Evolutionary conservation across 2,797 vertebrate species (phyloP).

Genomic region (Podargus strigoides): DNA sequence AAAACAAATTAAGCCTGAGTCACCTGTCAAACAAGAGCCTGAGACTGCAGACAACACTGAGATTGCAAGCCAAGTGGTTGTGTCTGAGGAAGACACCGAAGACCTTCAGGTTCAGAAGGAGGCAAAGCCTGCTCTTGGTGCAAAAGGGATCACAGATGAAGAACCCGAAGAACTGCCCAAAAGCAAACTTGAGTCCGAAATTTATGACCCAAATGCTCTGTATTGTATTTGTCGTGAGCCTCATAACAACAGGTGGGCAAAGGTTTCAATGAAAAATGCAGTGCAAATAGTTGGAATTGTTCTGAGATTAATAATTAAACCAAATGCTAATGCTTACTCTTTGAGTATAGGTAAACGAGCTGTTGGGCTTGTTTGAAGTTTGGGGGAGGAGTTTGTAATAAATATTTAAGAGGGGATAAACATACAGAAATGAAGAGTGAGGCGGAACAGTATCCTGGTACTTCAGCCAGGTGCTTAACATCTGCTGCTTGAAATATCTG

Average conservation of each 20-base stretch:
- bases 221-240: constrained; percentile 90
- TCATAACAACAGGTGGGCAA: constrained; percentile 85
- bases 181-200: constrained; percentile 76
- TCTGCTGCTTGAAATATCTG: neutral
- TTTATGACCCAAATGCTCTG: constrained; percentile 78
- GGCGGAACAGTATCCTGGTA: neutral
- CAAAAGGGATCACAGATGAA: neutral
- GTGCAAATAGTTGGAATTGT: neutral
- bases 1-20: neutral
- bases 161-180: constrained; percentile 25
- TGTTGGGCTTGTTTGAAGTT: neutral
- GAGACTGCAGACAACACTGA: constrained; percentile 66
- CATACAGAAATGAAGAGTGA: neutral
- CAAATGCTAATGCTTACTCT: neutral
- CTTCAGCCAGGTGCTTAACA: neutral
- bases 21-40: constrained; percentile 58
- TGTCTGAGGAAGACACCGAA: constrained; percentile 36
- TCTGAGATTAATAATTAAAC: neutral
- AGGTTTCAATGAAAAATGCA: neutral
- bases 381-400: neutral
- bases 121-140: neutral
- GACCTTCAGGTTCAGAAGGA: constrained; percentile 61
- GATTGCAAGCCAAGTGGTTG: constrained; percentile 13
- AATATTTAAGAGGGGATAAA: neutral
- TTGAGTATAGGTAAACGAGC: neutral